Percentiles rank a stretch among this genome's conserved stretches.
Evolutionary conservation across 2,797 vertebrate species (phyloP).

Genomic region (Psittacula echo): DNA sequence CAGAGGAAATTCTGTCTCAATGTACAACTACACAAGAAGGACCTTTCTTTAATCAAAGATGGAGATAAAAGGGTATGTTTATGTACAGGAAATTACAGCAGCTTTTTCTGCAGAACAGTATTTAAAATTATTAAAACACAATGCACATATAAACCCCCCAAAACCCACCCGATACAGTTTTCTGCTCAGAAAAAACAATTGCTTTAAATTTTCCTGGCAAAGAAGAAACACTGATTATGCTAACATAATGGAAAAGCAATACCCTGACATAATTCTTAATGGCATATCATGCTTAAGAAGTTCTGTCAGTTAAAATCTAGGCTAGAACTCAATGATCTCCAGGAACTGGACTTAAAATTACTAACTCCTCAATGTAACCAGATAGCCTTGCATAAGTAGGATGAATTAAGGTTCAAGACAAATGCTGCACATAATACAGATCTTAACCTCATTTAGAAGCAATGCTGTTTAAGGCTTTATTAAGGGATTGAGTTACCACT

Average conservation of each 20-base stretch:
- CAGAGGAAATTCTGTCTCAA: neutral
- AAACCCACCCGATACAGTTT: neutral
- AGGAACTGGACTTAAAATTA: constrained; percentile 37
- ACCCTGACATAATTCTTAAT: neutral
- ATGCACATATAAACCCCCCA: neutral
- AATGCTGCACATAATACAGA: constrained; percentile 24
- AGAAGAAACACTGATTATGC: neutral
- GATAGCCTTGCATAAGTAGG: constrained; percentile 13
- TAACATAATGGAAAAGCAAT: neutral
- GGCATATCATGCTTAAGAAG: neutral
- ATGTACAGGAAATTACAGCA: neutral
- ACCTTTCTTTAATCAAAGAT: constrained; percentile 17
- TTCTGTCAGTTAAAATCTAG: constrained; percentile 27
- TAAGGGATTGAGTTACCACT: constrained; percentile 2
- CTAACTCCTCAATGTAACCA: constrained; percentile 2
- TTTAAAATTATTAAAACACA: constrained; percentile 5
- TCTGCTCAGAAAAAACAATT: neutral
- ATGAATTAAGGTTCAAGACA: constrained; percentile 34
- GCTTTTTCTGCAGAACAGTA: neutral
- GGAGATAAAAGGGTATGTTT: neutral
- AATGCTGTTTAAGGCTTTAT: constrained; percentile 31
- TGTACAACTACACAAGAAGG: neutral
- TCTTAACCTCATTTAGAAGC: constrained; percentile 44
- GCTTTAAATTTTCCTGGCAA: neutral
- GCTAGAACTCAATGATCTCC: constrained; percentile 22